Evolutionary conservation across 2,113 vertebrate genomes (phyloP).

Genomic region (Nannospalax galili): DNA sequence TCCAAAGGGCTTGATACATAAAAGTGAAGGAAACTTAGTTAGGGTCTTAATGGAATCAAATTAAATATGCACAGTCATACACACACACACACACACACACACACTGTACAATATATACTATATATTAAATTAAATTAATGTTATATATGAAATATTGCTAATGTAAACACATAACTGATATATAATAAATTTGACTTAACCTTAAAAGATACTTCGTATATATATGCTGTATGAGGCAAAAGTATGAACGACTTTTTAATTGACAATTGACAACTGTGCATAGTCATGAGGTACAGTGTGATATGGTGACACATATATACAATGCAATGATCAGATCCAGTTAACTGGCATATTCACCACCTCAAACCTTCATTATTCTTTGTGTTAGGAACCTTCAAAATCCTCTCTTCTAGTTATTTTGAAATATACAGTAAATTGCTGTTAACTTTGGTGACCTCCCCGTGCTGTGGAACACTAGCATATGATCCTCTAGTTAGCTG

Average conservation of each 20-base stretch:
- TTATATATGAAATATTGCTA: neutral
- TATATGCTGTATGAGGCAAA: neutral
- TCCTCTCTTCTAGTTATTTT: neutral
- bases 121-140: neutral
- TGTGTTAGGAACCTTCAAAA: neutral
- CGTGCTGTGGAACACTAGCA: neutral
- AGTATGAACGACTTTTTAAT: neutral
- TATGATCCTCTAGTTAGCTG: neutral
- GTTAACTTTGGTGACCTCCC: neutral
- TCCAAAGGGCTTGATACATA: neutral
- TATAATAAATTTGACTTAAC: neutral
- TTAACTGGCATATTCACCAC: neutral
- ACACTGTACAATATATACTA: neutral
- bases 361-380: too few relatives aligned
- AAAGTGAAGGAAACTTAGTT: neutral
- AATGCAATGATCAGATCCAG: neutral
- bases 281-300: neutral
- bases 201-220: neutral
- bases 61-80: too few relatives aligned
- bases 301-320: neutral
- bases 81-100: too few relatives aligned
- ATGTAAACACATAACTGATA: too few relatives aligned
- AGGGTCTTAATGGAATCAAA: neutral
- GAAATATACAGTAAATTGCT: neutral
- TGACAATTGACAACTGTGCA: neutral